Conservation (phyloP, 2,113 vertebrate genomes). For the Puffinus mauretanicus region DNA sequence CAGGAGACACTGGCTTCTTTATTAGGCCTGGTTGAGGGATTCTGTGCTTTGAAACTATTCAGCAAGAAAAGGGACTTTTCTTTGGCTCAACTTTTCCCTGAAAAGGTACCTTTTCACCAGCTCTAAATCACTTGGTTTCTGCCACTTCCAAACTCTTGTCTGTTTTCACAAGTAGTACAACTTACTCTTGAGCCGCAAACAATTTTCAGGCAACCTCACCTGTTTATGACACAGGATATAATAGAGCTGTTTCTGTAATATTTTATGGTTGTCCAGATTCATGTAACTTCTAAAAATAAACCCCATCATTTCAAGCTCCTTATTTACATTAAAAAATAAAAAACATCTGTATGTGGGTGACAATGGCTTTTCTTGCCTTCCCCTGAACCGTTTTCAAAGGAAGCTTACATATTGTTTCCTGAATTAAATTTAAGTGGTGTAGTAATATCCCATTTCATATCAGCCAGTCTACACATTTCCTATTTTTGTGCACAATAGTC, state of each 20-base stretch:
- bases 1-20: constrained; percentile 2
- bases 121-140: not conserved
- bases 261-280: not conserved
- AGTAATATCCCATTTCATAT: not conserved
- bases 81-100: not conserved
- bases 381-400: not conserved
- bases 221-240: not conserved
- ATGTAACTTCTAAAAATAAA: not conserved
- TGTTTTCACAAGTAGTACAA: not conserved
- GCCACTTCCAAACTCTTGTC: not conserved
- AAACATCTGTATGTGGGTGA: not conserved
- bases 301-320: not conserved
- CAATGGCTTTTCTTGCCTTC: not conserved
- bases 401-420: not conserved
- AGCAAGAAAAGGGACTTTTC: not conserved
- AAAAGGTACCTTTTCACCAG: not conserved
- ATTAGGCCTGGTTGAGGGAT: not conserved
- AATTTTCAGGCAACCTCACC: not conserved
- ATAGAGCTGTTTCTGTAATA: not conserved
- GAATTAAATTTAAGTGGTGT: not conserved
- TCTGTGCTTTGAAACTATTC: not conserved
- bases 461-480: not conserved
- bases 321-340: not conserved
- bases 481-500: not conserved
- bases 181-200: not conserved